Percentiles rank a stretch among this genome's conserved stretches.
phyloP scores from a whole-genome alignment of 2,113 vertebrate species.

The Rhodinocichla rosea region DNA sequence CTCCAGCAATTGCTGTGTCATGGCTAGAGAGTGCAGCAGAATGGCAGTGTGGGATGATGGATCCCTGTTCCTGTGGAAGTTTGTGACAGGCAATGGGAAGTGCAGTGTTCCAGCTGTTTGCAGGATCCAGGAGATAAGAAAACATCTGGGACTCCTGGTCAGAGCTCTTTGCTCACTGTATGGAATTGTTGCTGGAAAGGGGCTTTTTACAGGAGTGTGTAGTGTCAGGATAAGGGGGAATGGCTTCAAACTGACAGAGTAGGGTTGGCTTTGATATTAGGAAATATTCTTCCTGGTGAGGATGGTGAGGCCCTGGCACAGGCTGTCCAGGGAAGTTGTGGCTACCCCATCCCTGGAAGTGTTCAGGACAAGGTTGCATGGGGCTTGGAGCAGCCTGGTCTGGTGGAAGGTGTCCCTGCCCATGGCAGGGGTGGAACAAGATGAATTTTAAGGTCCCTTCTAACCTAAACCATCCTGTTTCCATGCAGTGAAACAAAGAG shows the following conservation, averaged over 20 bases:
- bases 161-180: accelerated
- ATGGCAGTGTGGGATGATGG: background rate
- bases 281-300: background rate
- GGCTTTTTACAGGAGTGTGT: background rate
- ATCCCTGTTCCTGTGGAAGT: background rate
- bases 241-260: background rate
- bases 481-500: background rate
- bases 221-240: background rate
- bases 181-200: background rate
- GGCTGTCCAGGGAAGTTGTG: background rate
- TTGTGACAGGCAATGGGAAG: background rate
- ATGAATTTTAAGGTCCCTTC: background rate
- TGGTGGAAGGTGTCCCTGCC: background rate
- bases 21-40: background rate
- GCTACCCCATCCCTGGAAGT: background rate
- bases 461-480: background rate
- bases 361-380: accelerated
- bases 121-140: background rate
- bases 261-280: background rate
- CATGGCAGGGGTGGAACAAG: background rate
- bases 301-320: background rate
- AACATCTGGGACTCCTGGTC: background rate
- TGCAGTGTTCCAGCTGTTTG: background rate
- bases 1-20: background rate
- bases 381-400: accelerated